Evolutionary conservation across 2,888 invertebrate species (phyloP).

Genomic region (Mesorhabditis spiculigera): DNA sequence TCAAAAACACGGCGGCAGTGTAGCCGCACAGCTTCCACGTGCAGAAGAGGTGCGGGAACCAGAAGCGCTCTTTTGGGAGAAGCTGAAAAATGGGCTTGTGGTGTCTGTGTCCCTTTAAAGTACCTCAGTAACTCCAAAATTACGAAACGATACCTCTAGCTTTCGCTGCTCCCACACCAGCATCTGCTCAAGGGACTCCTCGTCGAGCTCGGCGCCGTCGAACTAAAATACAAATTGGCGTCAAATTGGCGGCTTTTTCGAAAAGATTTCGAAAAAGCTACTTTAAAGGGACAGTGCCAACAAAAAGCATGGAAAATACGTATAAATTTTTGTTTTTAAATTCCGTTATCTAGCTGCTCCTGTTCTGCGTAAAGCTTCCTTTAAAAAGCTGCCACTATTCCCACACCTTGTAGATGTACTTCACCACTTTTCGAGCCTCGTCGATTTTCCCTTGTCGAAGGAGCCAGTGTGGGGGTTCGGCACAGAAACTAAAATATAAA

Average conservation of each 20-base stretch:
- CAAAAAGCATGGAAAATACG: no score
- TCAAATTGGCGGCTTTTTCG: no score
- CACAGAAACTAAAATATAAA: not conserved
- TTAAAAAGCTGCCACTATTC: no score
- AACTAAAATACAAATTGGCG: no score
- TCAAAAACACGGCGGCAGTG: not conserved
- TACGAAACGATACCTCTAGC: not conserved
- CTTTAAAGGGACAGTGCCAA: no score
- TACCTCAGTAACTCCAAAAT: not conserved
- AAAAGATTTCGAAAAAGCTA: no score
- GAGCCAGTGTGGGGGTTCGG: not conserved
- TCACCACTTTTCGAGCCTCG: not conserved
- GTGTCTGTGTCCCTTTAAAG: not conserved
- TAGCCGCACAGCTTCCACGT: constrained; percentile 2
- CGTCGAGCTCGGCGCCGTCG: not conserved
- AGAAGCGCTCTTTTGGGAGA: not conserved
- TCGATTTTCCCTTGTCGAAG: not conserved
- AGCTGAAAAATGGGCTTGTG: not conserved
- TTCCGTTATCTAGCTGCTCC: no score
- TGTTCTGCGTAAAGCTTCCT: no score
- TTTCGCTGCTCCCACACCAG: not conserved
- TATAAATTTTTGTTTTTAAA: no score
- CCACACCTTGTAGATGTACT: not conserved
- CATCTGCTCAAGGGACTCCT: not conserved
- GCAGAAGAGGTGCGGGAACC: not conserved